Evolutionary conservation across 2,888 invertebrate genomes (phyloP).

Genomic region (Nesidiocoris tenuis): DNA sequence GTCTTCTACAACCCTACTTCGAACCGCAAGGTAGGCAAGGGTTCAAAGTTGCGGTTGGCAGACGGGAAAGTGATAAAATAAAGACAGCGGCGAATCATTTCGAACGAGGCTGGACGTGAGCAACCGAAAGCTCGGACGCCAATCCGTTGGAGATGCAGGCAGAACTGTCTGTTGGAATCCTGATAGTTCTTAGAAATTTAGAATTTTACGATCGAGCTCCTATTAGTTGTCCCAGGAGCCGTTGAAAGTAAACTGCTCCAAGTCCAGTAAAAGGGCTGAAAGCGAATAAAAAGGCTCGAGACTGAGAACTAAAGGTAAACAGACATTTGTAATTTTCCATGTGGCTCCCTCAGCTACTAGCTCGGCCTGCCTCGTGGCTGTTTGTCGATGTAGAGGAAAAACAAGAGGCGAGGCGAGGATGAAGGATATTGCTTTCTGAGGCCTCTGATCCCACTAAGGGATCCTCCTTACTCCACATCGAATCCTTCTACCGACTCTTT

Average conservation of each 20-base stretch:
- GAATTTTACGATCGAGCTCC: no score
- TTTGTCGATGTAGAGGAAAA: slow-evolving; percentile 34
- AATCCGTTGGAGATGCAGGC: no score
- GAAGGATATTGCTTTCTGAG: slow-evolving; percentile 40
- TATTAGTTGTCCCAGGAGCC: no score
- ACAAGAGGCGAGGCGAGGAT: slow-evolving; percentile 32
- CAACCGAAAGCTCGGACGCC: no score
- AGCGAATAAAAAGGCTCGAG: neutral
- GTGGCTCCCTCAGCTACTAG: slow-evolving; percentile 19
- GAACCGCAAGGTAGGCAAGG: neutral
- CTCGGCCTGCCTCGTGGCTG: slow-evolving; percentile 32
- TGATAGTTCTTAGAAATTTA: no score
- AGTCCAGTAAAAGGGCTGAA: no score
- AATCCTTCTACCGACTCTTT: neutral
- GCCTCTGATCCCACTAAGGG: slow-evolving; percentile 21
- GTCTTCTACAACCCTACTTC: neutral
- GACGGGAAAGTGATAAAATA: no score
- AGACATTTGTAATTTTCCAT: slow-evolving; percentile 36
- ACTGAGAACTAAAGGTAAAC: slow-evolving; percentile 22
- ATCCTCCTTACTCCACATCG: slow-evolving; percentile 1
- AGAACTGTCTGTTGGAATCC: no score
- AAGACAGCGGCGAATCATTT: no score
- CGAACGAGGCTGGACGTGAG: no score
- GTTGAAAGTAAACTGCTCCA: no score
- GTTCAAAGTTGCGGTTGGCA: no score